These are phyloP conservation scores for Pseudoips prasinana DNA, from an alignment of 2,888 invertebrate genomes.

Conservation along the genomic window DNA sequence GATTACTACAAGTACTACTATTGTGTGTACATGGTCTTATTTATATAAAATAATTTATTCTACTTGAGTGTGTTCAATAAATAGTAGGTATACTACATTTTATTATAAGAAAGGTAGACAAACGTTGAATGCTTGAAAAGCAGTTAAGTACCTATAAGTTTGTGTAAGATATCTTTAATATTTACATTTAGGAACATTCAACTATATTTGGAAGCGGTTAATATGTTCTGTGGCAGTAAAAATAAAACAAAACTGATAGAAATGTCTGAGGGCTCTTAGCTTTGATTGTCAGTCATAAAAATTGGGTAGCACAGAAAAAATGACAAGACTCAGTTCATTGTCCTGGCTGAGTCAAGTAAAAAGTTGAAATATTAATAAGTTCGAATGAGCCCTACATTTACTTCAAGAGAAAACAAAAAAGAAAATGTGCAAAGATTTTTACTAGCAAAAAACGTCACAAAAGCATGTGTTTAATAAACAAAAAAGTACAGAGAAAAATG, in stretches of 20 bases:
- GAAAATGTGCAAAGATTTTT: slow-evolving; percentile 27
- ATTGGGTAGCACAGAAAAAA: slow-evolving; percentile 26
- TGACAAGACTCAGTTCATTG: slow-evolving; percentile 23
- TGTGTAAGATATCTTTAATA: no score
- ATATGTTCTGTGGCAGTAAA: slow-evolving; percentile 17
- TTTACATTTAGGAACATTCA: no score
- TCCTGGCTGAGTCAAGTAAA: slow-evolving; percentile 19
- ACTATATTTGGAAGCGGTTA: slow-evolving; percentile 22
- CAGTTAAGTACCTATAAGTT: no score
- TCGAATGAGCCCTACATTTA: slow-evolving; percentile 28
- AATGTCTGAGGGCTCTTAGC: slow-evolving; percentile 28
- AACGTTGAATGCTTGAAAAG: no score
- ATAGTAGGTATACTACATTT: no score
- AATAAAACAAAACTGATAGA: slow-evolving; percentile 23
- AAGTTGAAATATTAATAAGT: slow-evolving; percentile 34
- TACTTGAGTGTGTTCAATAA: no score
- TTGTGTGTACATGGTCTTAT: no score
- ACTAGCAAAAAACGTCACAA: slow-evolving; percentile 32
- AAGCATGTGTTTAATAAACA: slow-evolving; percentile 34
- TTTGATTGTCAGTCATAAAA: slow-evolving; percentile 35
- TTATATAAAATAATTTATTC: no score
- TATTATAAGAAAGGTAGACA: no score
- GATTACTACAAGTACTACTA: no score
- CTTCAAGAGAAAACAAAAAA: slow-evolving; percentile 20
- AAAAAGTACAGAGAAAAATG: slow-evolving; percentile 44